phyloP scores from a whole-genome alignment of 2,888 invertebrate genomes.

The Argyresthia goedartella region DNA sequence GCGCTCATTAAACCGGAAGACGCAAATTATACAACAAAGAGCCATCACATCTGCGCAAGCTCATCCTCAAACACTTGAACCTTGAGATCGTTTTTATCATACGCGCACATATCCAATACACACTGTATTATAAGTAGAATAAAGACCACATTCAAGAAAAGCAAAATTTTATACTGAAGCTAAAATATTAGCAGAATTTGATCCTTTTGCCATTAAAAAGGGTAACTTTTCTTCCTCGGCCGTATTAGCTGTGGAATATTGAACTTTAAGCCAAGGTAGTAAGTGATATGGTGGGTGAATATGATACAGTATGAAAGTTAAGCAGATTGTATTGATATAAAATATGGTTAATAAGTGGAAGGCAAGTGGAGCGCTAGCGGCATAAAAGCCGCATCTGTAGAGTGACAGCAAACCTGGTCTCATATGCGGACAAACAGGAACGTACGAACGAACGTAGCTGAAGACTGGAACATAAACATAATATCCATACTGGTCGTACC shows the following conservation, averaged over 20 bases:
- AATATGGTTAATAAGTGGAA: constrained; percentile 64
- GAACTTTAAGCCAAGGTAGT: constrained; percentile 19
- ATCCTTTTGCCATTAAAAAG: not conserved
- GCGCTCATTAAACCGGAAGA: constrained; percentile 55
- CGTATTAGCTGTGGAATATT: constrained; percentile 12
- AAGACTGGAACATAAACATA: too few relatives aligned
- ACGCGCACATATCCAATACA: too few relatives aligned
- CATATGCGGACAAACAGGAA: too few relatives aligned
- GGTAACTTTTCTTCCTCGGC: not conserved
- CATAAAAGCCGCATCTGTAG: constrained; percentile 36
- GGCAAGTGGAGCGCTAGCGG: constrained; percentile 42
- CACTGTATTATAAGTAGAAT: too few relatives aligned
- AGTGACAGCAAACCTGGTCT: constrained; percentile 25
- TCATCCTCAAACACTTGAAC: not conserved
- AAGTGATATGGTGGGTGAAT: constrained; percentile 13
- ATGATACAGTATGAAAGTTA: constrained; percentile 18
- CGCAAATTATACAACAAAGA: constrained; percentile 68
- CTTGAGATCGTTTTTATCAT: not conserved
- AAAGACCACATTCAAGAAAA: not conserved
- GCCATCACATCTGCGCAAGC: constrained; percentile 57
- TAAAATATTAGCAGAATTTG: not conserved
- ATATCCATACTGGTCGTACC: too few relatives aligned
- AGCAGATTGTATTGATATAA: constrained; percentile 57
- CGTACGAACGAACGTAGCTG: not conserved
- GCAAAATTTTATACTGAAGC: not conserved